Percentiles rank a stretch among this genome's conserved stretches.
phyloP scores from a whole-genome alignment of 2,888 invertebrate genomes.

The Zygothrica quintamaculata region DNA sequence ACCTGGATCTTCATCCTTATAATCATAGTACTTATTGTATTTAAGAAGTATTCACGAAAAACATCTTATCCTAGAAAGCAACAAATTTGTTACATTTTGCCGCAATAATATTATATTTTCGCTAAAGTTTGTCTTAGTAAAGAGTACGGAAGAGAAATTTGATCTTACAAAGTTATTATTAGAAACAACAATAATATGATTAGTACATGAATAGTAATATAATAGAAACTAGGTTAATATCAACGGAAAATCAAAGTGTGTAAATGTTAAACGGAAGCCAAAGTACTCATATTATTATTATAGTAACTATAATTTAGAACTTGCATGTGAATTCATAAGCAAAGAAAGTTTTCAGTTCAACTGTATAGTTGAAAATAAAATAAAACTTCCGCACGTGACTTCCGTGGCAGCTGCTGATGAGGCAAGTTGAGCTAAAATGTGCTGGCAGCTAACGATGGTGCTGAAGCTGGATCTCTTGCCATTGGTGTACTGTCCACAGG shows the following conservation, averaged over 20 bases:
- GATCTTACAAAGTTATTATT: no score
- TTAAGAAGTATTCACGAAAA: no score
- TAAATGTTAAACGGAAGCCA: conserved; percentile 71
- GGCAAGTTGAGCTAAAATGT: conserved; percentile 15
- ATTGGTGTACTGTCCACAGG: conserved; percentile 39
- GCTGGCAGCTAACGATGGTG: conserved; percentile 44
- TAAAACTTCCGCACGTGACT: conserved; percentile 78
- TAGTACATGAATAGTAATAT: neutral
- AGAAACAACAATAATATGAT: neutral
- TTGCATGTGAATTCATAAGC: conserved; percentile 56
- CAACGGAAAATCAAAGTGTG: conserved; percentile 36
- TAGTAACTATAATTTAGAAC: conserved; percentile 59
- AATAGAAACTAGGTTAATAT: conserved; percentile 55
- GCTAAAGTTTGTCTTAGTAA: no score
- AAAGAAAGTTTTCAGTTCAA: conserved; percentile 36
- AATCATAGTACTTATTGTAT: no score
- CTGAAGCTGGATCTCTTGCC: conserved; percentile 27
- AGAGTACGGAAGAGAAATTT: no score
- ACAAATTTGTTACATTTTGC: no score
- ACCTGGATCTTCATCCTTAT: no score
- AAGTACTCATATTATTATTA: conserved; percentile 19
- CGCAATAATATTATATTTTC: no score
- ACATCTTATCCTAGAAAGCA: no score
- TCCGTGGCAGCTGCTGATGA: conserved; percentile 57
- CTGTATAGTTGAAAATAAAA: conserved; percentile 39